Evolutionary conservation across 2,888 invertebrate genomes (phyloP).

Genomic region (Panorpa germanica): DNA sequence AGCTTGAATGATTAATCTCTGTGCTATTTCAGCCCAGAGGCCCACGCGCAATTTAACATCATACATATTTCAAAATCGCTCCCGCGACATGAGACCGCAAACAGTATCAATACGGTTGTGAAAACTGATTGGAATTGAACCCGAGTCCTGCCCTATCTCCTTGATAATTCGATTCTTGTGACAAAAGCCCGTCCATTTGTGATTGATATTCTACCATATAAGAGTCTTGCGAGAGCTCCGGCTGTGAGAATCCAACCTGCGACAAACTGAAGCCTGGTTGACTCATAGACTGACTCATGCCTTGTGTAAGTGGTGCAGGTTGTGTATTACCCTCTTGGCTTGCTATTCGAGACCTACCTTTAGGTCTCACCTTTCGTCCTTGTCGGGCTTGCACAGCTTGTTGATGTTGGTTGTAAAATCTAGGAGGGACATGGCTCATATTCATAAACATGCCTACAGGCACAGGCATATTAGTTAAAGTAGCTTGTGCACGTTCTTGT

Average conservation of each 20-base stretch:
- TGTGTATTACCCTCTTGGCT: slow-evolving; percentile 8
- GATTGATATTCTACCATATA: slow-evolving; percentile 75
- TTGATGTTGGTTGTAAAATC: slow-evolving; percentile 58
- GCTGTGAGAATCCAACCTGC: slow-evolving; percentile 48
- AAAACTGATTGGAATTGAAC: slow-evolving; percentile 2
- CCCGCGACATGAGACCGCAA: too few species aligned
- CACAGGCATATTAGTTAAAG: slow-evolving; percentile 69
- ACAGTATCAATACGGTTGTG: slow-evolving; percentile 3
- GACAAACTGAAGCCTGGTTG: slow-evolving; percentile 48
- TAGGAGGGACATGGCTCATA: slow-evolving; percentile 59
- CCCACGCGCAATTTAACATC: too few species aligned
- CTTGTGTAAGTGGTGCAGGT: slow-evolving; percentile 44
- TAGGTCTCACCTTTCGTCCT: slow-evolving; percentile 23
- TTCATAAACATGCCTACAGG: slow-evolving; percentile 91
- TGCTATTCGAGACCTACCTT: slow-evolving; percentile 18
- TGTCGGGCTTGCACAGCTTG: slow-evolving; percentile 36
- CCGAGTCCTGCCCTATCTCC: slow-evolving; percentile 21
- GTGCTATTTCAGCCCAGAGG: too few species aligned
- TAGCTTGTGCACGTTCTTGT: slow-evolving; percentile 56
- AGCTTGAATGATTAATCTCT: too few species aligned
- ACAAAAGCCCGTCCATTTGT: slow-evolving; percentile 86
- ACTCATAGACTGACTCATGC: slow-evolving; percentile 53
- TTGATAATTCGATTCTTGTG: slow-evolving; percentile 81
- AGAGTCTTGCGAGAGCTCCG: slow-evolving; percentile 67
- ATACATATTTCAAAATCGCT: too few species aligned